A percentile compares a stretch with the other conserved stretches of the same genome.
phyloP scores from a whole-genome alignment of 2,888 invertebrate species.

The Troilus luridus region DNA sequence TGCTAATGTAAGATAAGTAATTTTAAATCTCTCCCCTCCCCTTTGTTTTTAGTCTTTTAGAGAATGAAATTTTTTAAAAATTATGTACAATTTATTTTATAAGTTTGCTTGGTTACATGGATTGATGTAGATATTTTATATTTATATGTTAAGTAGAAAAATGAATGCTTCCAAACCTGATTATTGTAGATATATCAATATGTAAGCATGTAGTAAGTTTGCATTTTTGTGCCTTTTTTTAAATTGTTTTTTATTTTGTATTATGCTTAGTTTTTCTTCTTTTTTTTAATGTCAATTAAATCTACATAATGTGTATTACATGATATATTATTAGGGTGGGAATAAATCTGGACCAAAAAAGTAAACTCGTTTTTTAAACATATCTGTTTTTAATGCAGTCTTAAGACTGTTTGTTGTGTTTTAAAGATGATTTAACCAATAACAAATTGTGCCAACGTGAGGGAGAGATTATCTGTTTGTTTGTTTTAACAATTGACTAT shows the following conservation, averaged over 20 bases:
- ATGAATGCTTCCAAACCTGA: constrained; percentile 41
- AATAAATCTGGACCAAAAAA: constrained; percentile 57
- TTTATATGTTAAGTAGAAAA: constrained; percentile 34
- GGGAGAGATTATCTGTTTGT: constrained; percentile 50
- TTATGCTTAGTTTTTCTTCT: neutral
- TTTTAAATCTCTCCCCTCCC: neutral
- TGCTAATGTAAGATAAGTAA: constrained; percentile 20
- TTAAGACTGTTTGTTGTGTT: constrained; percentile 44
- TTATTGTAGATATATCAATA: constrained; percentile 46
- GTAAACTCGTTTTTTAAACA: constrained; percentile 42
- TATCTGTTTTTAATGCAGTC: constrained; percentile 47
- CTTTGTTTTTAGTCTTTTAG: constrained; percentile 21
- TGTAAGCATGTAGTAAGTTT: constrained; percentile 46
- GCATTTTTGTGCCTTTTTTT: constrained; percentile 49
- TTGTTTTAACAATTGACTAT: neutral
- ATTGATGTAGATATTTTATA: constrained; percentile 47
- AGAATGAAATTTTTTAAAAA: neutral
- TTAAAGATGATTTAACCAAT: constrained; percentile 52
- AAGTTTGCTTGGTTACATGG: constrained; percentile 44
- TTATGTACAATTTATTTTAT: constrained; percentile 44
- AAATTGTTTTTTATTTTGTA: constrained; percentile 5
- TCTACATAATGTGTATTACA: constrained; percentile 32
- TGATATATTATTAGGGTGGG: constrained; percentile 42
- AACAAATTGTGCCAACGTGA: constrained; percentile 55
- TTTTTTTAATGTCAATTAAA: constrained; percentile 39